A percentile compares a stretch with the other conserved stretches of the same genome.
These are phyloP conservation scores for Notolabrus celidotus DNA, from an alignment of 2,797 vertebrate genomes.

Conservation along the genomic window DNA sequence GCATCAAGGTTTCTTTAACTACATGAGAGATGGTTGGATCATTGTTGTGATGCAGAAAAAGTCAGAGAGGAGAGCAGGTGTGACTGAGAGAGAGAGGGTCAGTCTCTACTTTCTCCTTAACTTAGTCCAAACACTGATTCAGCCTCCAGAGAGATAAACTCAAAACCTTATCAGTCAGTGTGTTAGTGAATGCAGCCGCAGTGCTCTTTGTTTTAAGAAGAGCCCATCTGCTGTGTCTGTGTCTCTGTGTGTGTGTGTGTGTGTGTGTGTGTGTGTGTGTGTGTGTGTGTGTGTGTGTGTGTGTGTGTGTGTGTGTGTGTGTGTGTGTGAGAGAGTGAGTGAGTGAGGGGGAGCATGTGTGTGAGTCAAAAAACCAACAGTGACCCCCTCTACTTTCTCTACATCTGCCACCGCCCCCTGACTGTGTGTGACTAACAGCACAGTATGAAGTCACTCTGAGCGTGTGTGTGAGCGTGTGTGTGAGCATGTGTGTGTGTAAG, in stretches of 20 bases:
- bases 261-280: conserved; percentile 42
- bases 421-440: conserved; percentile 72
- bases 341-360: conserved; percentile 6
- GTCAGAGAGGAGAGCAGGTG: background rate
- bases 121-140: no score
- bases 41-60: no score
- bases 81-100: background rate
- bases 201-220: conserved; percentile 55
- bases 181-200: conserved; percentile 26
- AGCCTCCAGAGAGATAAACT: conserved; percentile 19
- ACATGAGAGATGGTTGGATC: no score
- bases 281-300: conserved; percentile 10
- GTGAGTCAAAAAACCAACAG: conserved; percentile 62
- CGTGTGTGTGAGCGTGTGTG: conserved; percentile 38
- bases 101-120: background rate
- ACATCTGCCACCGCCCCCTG: conserved; percentile 74
- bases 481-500: conserved; percentile 55
- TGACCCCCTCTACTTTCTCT: conserved; percentile 52
- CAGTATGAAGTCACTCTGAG: conserved; percentile 62
- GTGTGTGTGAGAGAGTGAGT: conserved; percentile 26
- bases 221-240: conserved; percentile 65
- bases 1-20: no score
- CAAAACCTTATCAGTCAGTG: conserved; percentile 3
- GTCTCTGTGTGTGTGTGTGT: conserved; percentile 11
- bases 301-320: conserved; percentile 39